These are phyloP conservation scores for Scaptomyza reducta DNA, from an alignment of 2,888 invertebrate species.

Conservation along the genomic window DNA sequence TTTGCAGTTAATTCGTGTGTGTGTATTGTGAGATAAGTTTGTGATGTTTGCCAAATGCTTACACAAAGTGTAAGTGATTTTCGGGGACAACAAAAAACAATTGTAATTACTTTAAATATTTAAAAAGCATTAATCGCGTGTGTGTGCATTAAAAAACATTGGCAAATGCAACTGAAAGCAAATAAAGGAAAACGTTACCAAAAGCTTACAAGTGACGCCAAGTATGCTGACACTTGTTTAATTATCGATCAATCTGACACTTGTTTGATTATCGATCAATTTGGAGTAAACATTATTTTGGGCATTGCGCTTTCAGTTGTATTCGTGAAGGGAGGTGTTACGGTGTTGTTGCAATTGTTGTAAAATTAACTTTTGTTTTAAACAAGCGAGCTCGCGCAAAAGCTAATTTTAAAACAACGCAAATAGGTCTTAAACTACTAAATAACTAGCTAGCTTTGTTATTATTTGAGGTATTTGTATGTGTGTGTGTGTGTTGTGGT, in stretches of 20 bases:
- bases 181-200: constrained; percentile 20
- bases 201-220: constrained; percentile 30
- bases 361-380: constrained; percentile 65
- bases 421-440: constrained; percentile 67
- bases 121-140: constrained; percentile 73
- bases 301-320: constrained; percentile 62
- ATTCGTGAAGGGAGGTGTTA: constrained; percentile 54
- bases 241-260: constrained; percentile 12
- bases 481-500: constrained; percentile 48
- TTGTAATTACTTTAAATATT: constrained; percentile 81
- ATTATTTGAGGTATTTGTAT: constrained; percentile 65
- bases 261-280: constrained; percentile 11
- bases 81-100: constrained; percentile 69
- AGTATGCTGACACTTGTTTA: not conserved
- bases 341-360: constrained; percentile 60
- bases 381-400: constrained; percentile 30
- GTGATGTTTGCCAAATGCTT: constrained; percentile 43
- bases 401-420: constrained; percentile 71
- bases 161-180: constrained; percentile 61
- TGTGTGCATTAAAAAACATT: constrained; percentile 49
- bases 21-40: constrained; percentile 16
- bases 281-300: constrained; percentile 19
- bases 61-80: constrained; percentile 48
- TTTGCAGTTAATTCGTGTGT: constrained; percentile 77
- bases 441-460: constrained; percentile 63